Evolutionary conservation across 1,140 invertebrate genomes (phyloP).

Genomic region (Caenorhabditis remanei): DNA sequence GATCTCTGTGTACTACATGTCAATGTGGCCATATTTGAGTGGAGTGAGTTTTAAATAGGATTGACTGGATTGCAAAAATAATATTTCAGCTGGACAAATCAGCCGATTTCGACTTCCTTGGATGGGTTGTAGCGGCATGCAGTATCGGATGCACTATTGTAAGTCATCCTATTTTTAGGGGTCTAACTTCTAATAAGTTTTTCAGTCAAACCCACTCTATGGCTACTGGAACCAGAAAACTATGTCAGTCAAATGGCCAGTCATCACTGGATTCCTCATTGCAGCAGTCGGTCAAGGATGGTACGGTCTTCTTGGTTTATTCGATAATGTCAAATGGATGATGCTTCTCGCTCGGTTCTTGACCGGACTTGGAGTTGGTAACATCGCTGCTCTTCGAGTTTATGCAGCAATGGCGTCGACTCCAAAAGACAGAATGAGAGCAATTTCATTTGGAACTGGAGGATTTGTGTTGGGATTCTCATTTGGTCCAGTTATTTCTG

Average conservation of each 20-base stretch:
- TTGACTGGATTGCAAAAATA: not conserved
- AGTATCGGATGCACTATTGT: constrained; percentile 55
- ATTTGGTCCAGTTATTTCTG: constrained; percentile 65
- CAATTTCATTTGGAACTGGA: constrained; percentile 63
- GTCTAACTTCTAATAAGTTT: not conserved
- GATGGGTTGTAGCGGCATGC: constrained; percentile 63
- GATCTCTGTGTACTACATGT: constrained; percentile 66
- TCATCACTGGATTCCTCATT: constrained; percentile 49
- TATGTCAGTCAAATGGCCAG: constrained; percentile 55
- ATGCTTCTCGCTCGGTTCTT: constrained; percentile 35
- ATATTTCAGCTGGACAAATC: constrained; percentile 59
- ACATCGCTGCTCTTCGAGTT: constrained; percentile 63
- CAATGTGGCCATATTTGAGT: constrained; percentile 64
- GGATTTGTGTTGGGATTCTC: constrained; percentile 65
- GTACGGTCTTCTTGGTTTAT: constrained; percentile 12
- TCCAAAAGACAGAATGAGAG: constrained; percentile 64
- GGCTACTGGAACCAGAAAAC: constrained; percentile 65
- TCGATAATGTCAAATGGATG: constrained; percentile 27
- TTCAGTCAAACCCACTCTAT: constrained; percentile 58
- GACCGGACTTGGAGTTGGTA: constrained; percentile 48
- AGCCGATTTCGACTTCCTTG: constrained; percentile 63
- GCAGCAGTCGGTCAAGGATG: constrained; percentile 36
- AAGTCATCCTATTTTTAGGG: not conserved
- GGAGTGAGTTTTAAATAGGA: constrained; percentile 53
- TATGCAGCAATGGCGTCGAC: constrained; percentile 62